A percentile compares a stretch with the other conserved stretches of the same genome.
Conservation (phyloP, 2,888 invertebrate species). For the Acronicta psi region DNA sequence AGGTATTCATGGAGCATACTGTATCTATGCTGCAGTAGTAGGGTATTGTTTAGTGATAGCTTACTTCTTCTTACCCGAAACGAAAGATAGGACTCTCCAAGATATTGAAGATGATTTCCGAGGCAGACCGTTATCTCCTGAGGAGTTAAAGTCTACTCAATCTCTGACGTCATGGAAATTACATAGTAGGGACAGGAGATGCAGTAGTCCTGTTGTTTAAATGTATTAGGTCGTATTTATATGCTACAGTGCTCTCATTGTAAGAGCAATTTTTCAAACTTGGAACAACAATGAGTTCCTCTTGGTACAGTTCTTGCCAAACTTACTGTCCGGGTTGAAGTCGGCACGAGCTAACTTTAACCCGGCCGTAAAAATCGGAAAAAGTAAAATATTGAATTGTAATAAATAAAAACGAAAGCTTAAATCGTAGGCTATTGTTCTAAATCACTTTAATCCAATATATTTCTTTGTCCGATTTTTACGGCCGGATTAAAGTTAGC, state of each 20-base stretch:
- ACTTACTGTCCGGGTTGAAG: no score
- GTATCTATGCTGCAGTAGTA: conserved; percentile 69
- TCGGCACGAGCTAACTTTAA: no score
- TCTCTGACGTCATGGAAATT: conserved; percentile 66
- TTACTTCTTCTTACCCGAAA: conserved; percentile 74
- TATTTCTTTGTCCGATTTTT: no score
- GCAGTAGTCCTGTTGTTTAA: conserved; percentile 65
- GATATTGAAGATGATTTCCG: conserved; percentile 78
- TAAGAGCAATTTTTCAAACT: no score
- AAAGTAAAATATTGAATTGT: no score
- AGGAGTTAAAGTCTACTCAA: conserved; percentile 68
- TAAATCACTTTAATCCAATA: no score
- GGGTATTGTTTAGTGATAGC: conserved; percentile 69
- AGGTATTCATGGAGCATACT: conserved; percentile 71
- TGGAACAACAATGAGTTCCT: background rate
- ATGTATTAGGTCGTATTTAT: conserved; percentile 5
- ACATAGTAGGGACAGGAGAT: conserved; percentile 63
- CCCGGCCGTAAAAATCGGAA: no score
- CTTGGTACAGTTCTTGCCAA: no score
- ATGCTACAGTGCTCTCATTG: conserved; percentile 16
- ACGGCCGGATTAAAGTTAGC: no score
- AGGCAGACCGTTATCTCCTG: conserved; percentile 65
- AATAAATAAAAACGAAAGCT: no score
- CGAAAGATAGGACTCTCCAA: conserved; percentile 75
- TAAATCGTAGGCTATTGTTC: no score